Evolutionary conservation across 2,888 invertebrate genomes (phyloP).

Genomic region (Hirtodrosophila histrioides): DNA sequence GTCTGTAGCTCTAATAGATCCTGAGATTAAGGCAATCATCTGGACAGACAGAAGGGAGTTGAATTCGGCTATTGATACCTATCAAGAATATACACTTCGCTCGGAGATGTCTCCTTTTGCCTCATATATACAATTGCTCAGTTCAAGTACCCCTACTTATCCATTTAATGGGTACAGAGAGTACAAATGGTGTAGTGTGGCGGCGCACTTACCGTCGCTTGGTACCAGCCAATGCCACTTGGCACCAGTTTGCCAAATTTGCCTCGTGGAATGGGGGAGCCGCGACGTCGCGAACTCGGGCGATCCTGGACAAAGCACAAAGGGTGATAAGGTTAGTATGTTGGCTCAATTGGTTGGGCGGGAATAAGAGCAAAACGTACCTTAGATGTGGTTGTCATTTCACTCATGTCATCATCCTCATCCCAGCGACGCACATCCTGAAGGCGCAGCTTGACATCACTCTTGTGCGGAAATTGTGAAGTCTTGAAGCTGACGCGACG

Average conservation of each 20-base stretch:
- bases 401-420: conserved; percentile 84
- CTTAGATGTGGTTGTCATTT: conserved; percentile 62
- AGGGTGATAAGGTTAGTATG: neutral
- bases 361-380: conserved; percentile 29
- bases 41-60: too few relatives aligned
- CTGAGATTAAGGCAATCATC: too few relatives aligned
- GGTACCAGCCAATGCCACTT: conserved; percentile 88
- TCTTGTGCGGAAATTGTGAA: conserved; percentile 65
- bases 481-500: conserved; percentile 84
- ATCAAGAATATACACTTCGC: too few relatives aligned
- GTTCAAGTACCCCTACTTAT: too few relatives aligned
- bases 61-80: too few relatives aligned
- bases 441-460: conserved; percentile 58
- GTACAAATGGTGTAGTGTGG: too few relatives aligned
- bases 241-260: conserved; percentile 77
- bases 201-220: conserved; percentile 85
- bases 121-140: too few relatives aligned
- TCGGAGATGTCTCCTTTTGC: too few relatives aligned
- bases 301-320: conserved; percentile 56
- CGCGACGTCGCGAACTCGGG: conserved; percentile 60
- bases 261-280: conserved; percentile 71
- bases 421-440: conserved; percentile 77
- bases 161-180: too few relatives aligned
- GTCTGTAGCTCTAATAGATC: too few relatives aligned
- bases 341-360: neutral